Evolutionary conservation across 2,888 invertebrate genomes (phyloP).

Genomic region (Ypsolopha sequella): DNA sequence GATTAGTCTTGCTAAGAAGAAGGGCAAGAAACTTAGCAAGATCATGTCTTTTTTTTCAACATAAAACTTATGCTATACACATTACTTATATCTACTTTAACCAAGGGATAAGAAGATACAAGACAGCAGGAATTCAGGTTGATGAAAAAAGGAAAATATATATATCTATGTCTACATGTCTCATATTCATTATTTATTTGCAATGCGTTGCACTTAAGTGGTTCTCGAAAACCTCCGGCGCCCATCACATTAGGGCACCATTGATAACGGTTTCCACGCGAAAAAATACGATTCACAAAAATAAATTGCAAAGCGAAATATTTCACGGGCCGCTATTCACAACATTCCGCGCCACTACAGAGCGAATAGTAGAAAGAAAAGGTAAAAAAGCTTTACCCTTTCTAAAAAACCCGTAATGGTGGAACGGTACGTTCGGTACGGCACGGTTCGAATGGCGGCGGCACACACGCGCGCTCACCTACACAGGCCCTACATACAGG

Average conservation of each 20-base stretch:
- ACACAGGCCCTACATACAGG: slow-evolving; percentile 46
- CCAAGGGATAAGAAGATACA: no score
- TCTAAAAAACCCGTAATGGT: slow-evolving; percentile 66
- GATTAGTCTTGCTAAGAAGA: no score
- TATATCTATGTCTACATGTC: no score
- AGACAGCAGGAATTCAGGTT: no score
- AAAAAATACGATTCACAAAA: slow-evolving; percentile 46
- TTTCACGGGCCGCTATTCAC: slow-evolving; percentile 51
- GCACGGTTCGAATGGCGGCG: slow-evolving; percentile 42
- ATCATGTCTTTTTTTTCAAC: no score
- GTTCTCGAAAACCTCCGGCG: slow-evolving; percentile 5
- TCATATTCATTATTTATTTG: no score
- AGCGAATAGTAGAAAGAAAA: slow-evolving; percentile 60
- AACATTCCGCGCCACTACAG: slow-evolving; percentile 52
- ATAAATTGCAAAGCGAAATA: slow-evolving; percentile 59
- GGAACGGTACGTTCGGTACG: slow-evolving; percentile 30
- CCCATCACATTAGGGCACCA: slow-evolving; percentile 17
- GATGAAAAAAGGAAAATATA: no score
- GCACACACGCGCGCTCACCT: slow-evolving; percentile 34
- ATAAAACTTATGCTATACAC: no score
- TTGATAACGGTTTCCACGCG: slow-evolving; percentile 37
- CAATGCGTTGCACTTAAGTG: slow-evolving; percentile 1
- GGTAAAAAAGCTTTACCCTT: slow-evolving; percentile 68
- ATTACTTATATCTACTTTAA: no score
- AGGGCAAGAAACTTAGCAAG: no score